Evolutionary conservation across 1,140 invertebrate genomes (phyloP), one percentile per base, ranked within the genome.

Genomic region (Teleopsis dalmanni): DNA sequence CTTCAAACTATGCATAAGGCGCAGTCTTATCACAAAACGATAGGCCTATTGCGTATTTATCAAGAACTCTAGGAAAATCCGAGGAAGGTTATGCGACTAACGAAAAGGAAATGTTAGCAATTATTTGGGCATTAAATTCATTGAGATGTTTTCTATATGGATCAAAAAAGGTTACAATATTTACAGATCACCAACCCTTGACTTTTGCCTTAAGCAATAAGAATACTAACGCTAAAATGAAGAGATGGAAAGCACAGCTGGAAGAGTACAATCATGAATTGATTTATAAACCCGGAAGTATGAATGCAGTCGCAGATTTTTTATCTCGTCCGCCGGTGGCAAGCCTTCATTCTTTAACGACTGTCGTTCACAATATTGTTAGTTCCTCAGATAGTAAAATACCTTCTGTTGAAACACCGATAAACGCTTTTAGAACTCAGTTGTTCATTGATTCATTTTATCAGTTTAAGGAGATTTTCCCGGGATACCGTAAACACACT

Each of bases 91-190:
- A 49, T 51, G 23, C 55, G 61, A 14, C 60, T 73, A 75, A 73
- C 16, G 73, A 77, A 51, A 75, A 73, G 40, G 72, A 77, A 55
- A 50, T 64, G 7, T 57, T 73, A 4, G 70, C 65, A 6, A 69
- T 76, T 23, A 51, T 62, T 26, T 72, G 63, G 57, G 62, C 54
- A 14, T 57, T 34, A 47, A 50, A 62, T 50, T 61, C 60, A 41
- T 75, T 73, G 58, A 57, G 62, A 48, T 70, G 65, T 52, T 51
- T 43, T 22, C 13, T 50, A 11, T 50, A 22, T 26, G 19, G n/a
- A n/a, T n/a, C n/a, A 29, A 9, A 23, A n/a, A 35, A 34, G 18
- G n/a, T 34, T 34, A 5, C n/a, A 34, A 34, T 34, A 14, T 11
- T 34, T 5, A 14, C 33, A 8, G 23, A 34, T 43, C 26, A 11